Conservation (phyloP, 2,888 invertebrate genomes). For the Melitaea athalia region DNA sequence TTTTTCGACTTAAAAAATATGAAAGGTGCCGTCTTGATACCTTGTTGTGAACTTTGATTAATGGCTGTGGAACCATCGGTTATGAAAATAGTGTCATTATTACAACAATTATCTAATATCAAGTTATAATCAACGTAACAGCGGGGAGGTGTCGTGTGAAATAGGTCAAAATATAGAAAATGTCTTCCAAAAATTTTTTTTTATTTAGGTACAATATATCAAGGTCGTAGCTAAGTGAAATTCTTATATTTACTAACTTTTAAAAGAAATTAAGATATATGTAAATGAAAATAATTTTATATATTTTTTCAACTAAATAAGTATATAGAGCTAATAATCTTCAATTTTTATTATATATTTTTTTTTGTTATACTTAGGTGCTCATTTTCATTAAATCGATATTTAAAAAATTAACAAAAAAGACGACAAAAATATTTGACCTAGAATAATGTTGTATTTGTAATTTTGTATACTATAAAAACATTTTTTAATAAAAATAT, state of each 20-base stretch:
- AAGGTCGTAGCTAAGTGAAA: not conserved
- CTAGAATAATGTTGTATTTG: too few relatives aligned
- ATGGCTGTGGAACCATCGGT: conserved; percentile 53
- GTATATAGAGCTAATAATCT: too few relatives aligned
- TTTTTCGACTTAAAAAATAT: conserved; percentile 71
- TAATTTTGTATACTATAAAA: too few relatives aligned
- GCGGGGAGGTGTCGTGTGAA: conserved; percentile 12
- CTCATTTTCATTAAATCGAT: too few relatives aligned
- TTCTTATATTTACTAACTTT: too few relatives aligned
- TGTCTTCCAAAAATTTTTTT: not conserved
- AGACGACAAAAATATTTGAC: too few relatives aligned
- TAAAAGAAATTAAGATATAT: too few relatives aligned
- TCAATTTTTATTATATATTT: too few relatives aligned
- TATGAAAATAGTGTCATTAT: conserved; percentile 65
- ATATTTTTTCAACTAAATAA: too few relatives aligned
- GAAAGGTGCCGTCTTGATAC: conserved; percentile 67
- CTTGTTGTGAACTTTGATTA: conserved; percentile 67
- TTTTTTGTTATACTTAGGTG: too few relatives aligned
- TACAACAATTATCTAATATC: conserved; percentile 31
- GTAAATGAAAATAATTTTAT: too few relatives aligned
- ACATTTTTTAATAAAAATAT: not conserved
- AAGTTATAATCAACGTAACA: conserved; percentile 26
- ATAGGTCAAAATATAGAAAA: not conserved
- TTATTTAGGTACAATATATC: not conserved
- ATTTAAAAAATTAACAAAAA: too few relatives aligned